phyloP scores from a whole-genome alignment of 1,140 invertebrate genomes.

The Chelonus insularis region DNA sequence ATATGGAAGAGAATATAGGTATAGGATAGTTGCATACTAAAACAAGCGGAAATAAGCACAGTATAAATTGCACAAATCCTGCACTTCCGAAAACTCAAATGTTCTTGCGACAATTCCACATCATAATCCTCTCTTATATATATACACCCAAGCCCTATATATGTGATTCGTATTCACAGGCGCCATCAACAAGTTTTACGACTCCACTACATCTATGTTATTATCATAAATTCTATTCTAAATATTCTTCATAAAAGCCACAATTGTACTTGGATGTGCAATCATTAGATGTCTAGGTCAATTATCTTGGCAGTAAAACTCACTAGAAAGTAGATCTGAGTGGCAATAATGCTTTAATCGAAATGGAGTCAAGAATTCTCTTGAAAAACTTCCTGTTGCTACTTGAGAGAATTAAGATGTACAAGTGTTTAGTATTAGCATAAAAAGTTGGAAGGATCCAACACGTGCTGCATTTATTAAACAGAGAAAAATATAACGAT shows the following conservation, averaged over 20 bases:
- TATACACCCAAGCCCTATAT: not conserved
- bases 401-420: too few species aligned
- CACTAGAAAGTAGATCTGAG: too few species aligned
- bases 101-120: slow-evolving; percentile 26
- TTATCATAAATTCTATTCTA: slow-evolving; percentile 11
- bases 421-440: too few species aligned
- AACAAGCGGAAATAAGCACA: slow-evolving; percentile 18
- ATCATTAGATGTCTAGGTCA: slow-evolving; percentile 14
- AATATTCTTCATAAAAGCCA: slow-evolving; percentile 11
- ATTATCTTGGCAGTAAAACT: not conserved
- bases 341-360: too few species aligned
- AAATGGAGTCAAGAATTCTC: too few species aligned
- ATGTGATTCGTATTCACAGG: slow-evolving; percentile 3
- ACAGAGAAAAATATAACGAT: too few species aligned
- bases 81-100: slow-evolving; percentile 18
- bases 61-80: slow-evolving; percentile 23
- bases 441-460: too few species aligned
- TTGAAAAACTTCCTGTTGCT: too few species aligned
- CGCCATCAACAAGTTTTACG: slow-evolving; percentile 29
- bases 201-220: not conserved
- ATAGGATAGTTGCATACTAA: not conserved
- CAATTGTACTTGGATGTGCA: slow-evolving; percentile 3
- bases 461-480: too few species aligned
- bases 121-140: slow-evolving; percentile 19
- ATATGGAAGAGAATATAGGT: not conserved